These are phyloP conservation scores for Latrodectus hesperus DNA, from an alignment of 2,888 invertebrate species.

Conservation along the genomic window DNA sequence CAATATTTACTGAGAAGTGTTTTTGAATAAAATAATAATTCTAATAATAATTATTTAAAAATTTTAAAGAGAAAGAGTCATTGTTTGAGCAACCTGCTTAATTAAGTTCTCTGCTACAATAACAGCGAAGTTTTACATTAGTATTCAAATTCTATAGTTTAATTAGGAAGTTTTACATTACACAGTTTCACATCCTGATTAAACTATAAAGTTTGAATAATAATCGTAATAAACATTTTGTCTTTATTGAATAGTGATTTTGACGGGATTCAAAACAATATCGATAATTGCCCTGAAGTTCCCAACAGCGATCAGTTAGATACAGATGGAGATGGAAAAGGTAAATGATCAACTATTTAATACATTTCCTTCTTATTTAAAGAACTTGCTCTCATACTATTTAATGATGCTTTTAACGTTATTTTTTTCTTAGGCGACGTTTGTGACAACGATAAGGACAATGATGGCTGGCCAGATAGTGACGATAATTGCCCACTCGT, in stretches of 20 bases:
- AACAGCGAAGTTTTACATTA: too few relatives aligned
- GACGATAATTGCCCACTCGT: slow-evolving; percentile 88
- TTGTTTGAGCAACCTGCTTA: too few relatives aligned
- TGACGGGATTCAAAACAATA: slow-evolving; percentile 88
- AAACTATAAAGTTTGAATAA: neutral
- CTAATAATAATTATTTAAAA: too few relatives aligned
- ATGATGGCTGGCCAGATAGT: slow-evolving; percentile 81
- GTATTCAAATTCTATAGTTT: too few relatives aligned
- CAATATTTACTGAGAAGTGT: too few relatives aligned
- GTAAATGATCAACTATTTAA: slow-evolving; percentile 8
- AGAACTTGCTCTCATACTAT: too few relatives aligned
- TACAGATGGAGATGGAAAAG: slow-evolving; percentile 84
- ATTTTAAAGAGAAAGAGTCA: too few relatives aligned
- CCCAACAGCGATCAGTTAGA: slow-evolving; percentile 93
- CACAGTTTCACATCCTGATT: neutral
- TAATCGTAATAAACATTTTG: neutral
- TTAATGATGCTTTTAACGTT: too few relatives aligned
- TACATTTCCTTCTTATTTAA: too few relatives aligned
- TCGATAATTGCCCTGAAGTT: slow-evolving; percentile 90
- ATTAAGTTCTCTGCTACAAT: too few relatives aligned
- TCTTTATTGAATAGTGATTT: slow-evolving; percentile 73
- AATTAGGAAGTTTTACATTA: too few relatives aligned
- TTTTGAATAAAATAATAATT: too few relatives aligned
- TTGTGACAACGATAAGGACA: slow-evolving; percentile 78
- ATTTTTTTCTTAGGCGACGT: slow-evolving; percentile 74